Evolutionary conservation across 2,888 invertebrate genomes (phyloP).

Genomic region (Pollenia angustigena): DNA sequence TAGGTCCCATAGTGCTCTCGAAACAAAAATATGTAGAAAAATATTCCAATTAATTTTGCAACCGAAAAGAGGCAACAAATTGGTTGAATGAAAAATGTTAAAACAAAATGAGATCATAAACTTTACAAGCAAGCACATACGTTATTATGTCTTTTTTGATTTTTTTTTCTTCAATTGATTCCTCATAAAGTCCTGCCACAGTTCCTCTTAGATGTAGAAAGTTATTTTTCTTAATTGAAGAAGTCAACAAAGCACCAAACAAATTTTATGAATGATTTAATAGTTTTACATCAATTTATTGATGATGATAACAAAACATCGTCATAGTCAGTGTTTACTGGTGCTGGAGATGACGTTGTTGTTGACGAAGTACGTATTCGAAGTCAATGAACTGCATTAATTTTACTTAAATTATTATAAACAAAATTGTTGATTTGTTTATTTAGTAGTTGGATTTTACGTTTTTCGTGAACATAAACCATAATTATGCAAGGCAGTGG

Average conservation of each 20-base stretch:
- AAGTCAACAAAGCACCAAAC: constrained; percentile 8
- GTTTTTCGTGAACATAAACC: neutral
- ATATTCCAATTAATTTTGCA: neutral
- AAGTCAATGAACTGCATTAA: constrained; percentile 69
- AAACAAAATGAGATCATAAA: constrained; percentile 55
- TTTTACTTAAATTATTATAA: constrained; percentile 47
- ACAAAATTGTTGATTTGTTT: constrained; percentile 28
- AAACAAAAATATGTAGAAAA: constrained; percentile 3
- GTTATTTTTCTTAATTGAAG: constrained; percentile 3
- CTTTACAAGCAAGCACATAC: neutral
- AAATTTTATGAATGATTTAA: constrained; percentile 33
- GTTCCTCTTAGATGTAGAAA: neutral
- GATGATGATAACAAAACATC: constrained; percentile 27
- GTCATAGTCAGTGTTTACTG: constrained; percentile 18
- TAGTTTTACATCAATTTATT: constrained; percentile 42
- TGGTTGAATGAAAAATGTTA: constrained; percentile 4
- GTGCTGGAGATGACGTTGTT: constrained; percentile 16
- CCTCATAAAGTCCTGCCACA: neutral
- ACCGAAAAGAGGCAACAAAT: neutral
- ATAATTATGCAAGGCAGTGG: constrained; percentile 15
- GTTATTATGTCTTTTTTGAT: neutral
- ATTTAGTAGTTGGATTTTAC: constrained; percentile 3
- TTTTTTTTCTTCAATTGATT: constrained; percentile 21
- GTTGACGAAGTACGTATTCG: constrained; percentile 17
- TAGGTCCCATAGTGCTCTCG: neutral